These are phyloP conservation scores for Onychostoma macrolepis DNA, from an alignment of 2,113 vertebrate species.

Conservation along the genomic window DNA sequence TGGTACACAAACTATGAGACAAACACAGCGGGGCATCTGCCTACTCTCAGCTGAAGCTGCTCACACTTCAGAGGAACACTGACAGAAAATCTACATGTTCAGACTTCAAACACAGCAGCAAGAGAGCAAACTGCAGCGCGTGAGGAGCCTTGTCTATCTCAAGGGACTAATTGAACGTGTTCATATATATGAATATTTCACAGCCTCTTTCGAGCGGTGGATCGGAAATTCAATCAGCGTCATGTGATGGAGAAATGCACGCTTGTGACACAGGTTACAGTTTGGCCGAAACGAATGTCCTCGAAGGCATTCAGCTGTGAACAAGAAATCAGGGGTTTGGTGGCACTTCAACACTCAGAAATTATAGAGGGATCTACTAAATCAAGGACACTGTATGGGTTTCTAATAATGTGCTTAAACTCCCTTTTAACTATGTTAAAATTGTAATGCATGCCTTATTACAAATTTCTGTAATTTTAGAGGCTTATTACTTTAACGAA, in stretches of 20 bases:
- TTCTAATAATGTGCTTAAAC: neutral
- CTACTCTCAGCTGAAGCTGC: neutral
- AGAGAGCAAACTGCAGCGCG: neutral
- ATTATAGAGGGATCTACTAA: neutral
- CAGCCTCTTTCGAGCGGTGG: neutral
- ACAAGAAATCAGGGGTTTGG: neutral
- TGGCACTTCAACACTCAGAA: neutral
- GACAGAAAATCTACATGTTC: slow-evolving; percentile 39
- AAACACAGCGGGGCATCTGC: slow-evolving; percentile 22
- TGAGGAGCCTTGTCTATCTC: slow-evolving; percentile 17
- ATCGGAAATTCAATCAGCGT: slow-evolving; percentile 32
- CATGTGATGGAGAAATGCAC: slow-evolving; percentile 21
- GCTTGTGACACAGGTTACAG: neutral
- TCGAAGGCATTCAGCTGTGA: neutral
- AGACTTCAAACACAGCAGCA: slow-evolving; percentile 45
- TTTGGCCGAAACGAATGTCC: neutral
- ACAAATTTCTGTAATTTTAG: neutral
- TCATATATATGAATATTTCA: slow-evolving; percentile 52
- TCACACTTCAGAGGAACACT: slow-evolving; percentile 19
- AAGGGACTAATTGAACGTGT: slow-evolving; percentile 46
- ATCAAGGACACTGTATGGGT: neutral
- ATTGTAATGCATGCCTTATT: neutral
- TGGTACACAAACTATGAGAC: slow-evolving; percentile 20
- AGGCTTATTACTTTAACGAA: neutral
- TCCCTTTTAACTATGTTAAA: neutral